Base-by-base conservation (phyloP, 2,888 invertebrate species). In the Platynereis dumerilii region DNA sequence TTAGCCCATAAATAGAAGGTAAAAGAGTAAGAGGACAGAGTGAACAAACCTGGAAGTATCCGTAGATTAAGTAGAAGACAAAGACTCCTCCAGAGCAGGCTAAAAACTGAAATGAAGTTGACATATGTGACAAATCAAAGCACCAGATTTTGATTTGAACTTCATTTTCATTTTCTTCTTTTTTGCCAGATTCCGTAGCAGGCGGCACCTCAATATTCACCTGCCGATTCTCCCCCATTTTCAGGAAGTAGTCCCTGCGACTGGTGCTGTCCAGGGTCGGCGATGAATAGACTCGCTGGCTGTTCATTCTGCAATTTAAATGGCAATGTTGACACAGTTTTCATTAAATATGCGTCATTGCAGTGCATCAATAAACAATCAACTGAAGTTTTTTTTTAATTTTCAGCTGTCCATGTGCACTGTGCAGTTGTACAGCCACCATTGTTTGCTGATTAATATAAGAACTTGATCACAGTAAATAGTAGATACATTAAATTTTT, bases 61-160 rank as follows among this genome's bases (percentile, higher is more conserved):
- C 96, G 87, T 96, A 96, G 0, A 94, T 87, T 66, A 96, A 84
- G 84, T 92, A 97, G 79, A 94, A 92, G 69, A 91, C 83, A 84
- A 96, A 95, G 7, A 95, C 92, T 62, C 92, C 93, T 27, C 86
- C 77, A 60, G 91, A 91, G 80, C 93, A 92, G 59, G 91, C 85
- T 1, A 91, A 68, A 81, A 96, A 92, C 83, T 94, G 94, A 2
- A 87, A 85, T 22, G 88, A 87, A 75, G 87, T 86, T 68, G 88
- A 89, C 72, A 88, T 89, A 54, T 87, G 83, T 12, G 89, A 89
- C 61, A 94, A 86, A 79, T 93, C 89, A 71, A 92, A 87, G 79
- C 91, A 93, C 65, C 93, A 83, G 10, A 61, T 39, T 17, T 20
- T 55, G 10, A 60, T 34, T 34, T 34, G 34, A 5, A 34, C 34